A percentile compares a stretch with the other conserved stretches of the same genome.
These are phyloP conservation scores for Microcebus jonahi DNA, from an alignment of 2,113 vertebrate genomes.

Conservation along the genomic window DNA sequence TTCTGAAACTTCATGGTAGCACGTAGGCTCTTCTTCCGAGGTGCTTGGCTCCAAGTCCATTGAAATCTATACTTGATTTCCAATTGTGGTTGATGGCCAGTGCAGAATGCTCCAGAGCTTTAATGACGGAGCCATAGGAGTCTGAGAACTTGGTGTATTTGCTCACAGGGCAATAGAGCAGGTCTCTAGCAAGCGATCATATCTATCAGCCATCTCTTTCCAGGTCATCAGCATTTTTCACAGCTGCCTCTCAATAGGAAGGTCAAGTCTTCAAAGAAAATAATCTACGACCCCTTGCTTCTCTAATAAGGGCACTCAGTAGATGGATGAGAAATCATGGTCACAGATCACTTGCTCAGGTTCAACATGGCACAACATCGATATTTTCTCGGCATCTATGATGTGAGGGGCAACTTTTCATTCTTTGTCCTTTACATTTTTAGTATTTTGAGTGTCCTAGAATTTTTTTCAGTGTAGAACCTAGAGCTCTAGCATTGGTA, in stretches of 20 bases:
- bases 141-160: slow-evolving; percentile 98
- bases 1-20: slow-evolving; percentile 98
- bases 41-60: slow-evolving; percentile 92
- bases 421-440: not conserved
- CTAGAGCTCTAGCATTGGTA: not conserved
- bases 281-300: slow-evolving; percentile 96
- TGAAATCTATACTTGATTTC: slow-evolving; percentile 97
- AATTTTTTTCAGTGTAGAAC: not conserved
- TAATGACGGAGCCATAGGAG: slow-evolving; percentile 97
- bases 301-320: slow-evolving; percentile 94
- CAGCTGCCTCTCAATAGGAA: slow-evolving; percentile 92
- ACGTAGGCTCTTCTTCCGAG: slow-evolving; percentile 93
- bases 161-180: slow-evolving; percentile 94
- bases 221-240: slow-evolving; percentile 95
- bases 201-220: slow-evolving; percentile 99
- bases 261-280: slow-evolving; percentile 92
- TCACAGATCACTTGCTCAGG: slow-evolving; percentile 98
- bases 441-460: not conserved
- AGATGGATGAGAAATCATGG: slow-evolving; percentile 96
- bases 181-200: slow-evolving; percentile 93
- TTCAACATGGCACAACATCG: slow-evolving; percentile 98
- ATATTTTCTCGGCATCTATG: slow-evolving; percentile 90
- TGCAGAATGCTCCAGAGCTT: slow-evolving; percentile 96
- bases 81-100: slow-evolving; percentile 96
- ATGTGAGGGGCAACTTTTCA: not conserved